phyloP scores from a whole-genome alignment of 2,888 invertebrate species.

The Dolomedes plantarius region DNA sequence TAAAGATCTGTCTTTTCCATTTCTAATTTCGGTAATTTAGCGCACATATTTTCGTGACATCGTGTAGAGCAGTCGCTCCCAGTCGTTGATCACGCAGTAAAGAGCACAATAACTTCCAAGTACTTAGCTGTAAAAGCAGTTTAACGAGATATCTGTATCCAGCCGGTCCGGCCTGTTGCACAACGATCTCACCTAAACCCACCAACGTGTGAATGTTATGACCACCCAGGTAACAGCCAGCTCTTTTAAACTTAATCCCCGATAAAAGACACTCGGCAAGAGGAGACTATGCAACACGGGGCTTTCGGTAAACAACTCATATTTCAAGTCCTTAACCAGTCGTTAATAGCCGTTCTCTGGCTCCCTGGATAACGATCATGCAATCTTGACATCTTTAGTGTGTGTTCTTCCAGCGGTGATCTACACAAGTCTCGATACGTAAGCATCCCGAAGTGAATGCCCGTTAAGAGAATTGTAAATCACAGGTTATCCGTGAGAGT shows the following conservation, averaged over 20 bases:
- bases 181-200: too few relatives aligned
- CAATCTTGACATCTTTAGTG: constrained; percentile 12
- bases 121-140: too few relatives aligned
- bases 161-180: too few relatives aligned
- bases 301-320: constrained; percentile 1
- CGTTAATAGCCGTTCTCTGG: neutral
- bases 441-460: too few relatives aligned
- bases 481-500: neutral
- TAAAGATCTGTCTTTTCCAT: too few relatives aligned
- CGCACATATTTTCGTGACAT: too few relatives aligned
- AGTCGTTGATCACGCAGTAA: too few relatives aligned
- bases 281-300: neutral
- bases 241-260: neutral
- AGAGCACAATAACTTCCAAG: too few relatives aligned
- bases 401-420: neutral
- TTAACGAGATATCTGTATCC: too few relatives aligned
- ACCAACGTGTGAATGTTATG: neutral
- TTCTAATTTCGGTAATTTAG: too few relatives aligned
- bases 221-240: constrained; percentile 1
- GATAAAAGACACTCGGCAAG: constrained; percentile 10
- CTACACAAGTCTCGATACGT: neutral
- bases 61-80: too few relatives aligned
- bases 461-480: neutral
- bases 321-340: constrained; percentile 1
- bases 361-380: constrained; percentile 1